Base-by-base conservation (phyloP, 1,140 invertebrate species). In the Acromyrmex echinatior region DNA sequence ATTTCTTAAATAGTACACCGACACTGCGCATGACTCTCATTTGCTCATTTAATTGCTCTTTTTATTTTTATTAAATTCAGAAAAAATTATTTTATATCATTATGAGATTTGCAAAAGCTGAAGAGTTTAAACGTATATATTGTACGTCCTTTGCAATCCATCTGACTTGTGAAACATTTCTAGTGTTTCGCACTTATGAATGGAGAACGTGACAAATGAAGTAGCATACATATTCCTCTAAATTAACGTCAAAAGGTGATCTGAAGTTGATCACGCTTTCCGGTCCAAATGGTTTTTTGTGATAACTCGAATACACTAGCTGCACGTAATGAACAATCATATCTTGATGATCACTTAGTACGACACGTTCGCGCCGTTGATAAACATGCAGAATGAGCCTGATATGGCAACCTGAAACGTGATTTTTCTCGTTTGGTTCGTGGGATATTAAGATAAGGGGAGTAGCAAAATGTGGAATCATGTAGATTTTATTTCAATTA, bases 211-310 rank as follows among this genome's bases (percentile, higher is more conserved):
- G 56, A 84, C 70, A 31, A 84, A 71, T 45, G 18, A 5, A 60
- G 35, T 31, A 16, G 31, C 31, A 60, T 45, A 16, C 25, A 62
- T 10, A 39, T 76, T n/a, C 39, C 51, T 63, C 76, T 76, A 49
- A n/a, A 35, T 63, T 39, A 84, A 84, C 66, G 21, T 76, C 70
- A 62, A 84, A 82, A 82, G 39, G 39, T 25, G 18, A 82, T 62
- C 7, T 9, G 16, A 1, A 73, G 14, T 68, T 58, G 25, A 74
- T 76, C 56, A 84, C 80, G 70, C 39, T 76, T 74, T 18, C 28
- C 25, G 18, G 12, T 49, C n/a, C 25, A 51, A 62, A 39, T 28
- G 10, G 28, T 62, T 14, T 60, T 39, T 39, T 45, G 68, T 62
- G 45, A 84, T 84, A 76, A 76, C 14, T 84, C 28, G 3, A 51